Evolutionary conservation across 1,140 invertebrate species (phyloP).

Genomic region (Amphibalanus amphitrite): DNA sequence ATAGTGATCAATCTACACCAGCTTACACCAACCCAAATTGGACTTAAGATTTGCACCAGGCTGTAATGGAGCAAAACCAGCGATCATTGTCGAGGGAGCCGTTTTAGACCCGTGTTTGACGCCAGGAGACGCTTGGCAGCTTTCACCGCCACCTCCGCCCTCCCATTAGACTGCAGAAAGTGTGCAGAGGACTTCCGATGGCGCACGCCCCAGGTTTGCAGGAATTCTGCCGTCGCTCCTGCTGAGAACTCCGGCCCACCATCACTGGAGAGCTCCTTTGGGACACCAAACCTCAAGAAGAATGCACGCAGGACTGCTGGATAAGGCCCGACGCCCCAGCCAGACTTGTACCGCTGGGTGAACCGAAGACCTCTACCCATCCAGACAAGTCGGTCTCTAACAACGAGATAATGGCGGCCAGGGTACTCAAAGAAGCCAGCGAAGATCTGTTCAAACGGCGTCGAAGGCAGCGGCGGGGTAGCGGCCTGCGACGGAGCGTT

Average conservation of each 20-base stretch:
- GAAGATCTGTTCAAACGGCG: not conserved
- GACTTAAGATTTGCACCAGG: no score
- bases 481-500: not conserved
- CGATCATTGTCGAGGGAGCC: conserved; percentile 5
- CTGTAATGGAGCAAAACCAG: no score
- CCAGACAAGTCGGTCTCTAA: conserved; percentile 5
- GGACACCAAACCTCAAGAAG: conserved; percentile 7
- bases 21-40: no score
- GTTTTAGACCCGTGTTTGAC: not conserved
- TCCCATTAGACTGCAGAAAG: conserved; percentile 3
- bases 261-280: conserved; percentile 6
- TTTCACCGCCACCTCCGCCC: conserved; percentile 4
- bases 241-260: conserved; percentile 1
- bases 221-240: not conserved
- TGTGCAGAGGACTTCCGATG: conserved; percentile 5
- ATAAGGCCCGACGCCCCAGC: conserved; percentile 4
- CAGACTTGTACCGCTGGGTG: not conserved
- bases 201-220: not conserved
- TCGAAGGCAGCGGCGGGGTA: not conserved
- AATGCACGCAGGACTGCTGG: not conserved
- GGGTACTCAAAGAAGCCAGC: not conserved
- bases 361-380: conserved; percentile 3
- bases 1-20: no score
- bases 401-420: conserved; percentile 6
- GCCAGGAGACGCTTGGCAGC: conserved; percentile 2